Percentiles rank a stretch among this genome's conserved stretches.
Evolutionary conservation across 2,797 vertebrate species (phyloP).

Genomic region (Helicolenus hilgendorfi): DNA sequence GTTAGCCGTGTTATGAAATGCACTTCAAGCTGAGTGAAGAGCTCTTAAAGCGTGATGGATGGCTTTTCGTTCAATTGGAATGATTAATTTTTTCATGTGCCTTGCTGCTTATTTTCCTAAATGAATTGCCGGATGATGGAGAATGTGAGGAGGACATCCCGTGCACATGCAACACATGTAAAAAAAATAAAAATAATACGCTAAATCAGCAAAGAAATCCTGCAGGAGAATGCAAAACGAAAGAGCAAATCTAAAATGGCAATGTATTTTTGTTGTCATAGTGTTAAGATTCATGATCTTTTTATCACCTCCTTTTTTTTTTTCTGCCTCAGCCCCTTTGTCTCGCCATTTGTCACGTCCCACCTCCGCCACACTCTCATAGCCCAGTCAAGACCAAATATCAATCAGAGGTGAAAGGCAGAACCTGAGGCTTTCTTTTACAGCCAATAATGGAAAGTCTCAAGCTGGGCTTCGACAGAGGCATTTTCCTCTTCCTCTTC

Average conservation of each 20-base stretch:
- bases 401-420: conserved; percentile 47
- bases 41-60: conserved; percentile 60
- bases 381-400: conserved; percentile 31
- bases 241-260: neutral
- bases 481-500: conserved; percentile 1
- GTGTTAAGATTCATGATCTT: conserved; percentile 24
- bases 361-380: neutral
- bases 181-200: too few species aligned
- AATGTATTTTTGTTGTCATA: neutral
- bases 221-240: neutral
- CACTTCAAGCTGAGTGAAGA: conserved; percentile 51
- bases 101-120: conserved; percentile 53
- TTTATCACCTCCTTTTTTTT: conserved; percentile 24
- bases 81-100: conserved; percentile 50
- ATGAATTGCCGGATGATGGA: conserved; percentile 15
- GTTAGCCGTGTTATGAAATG: conserved; percentile 1
- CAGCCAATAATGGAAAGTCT: conserved; percentile 45
- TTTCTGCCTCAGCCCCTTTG: conserved; percentile 3
- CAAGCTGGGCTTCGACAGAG: neutral
- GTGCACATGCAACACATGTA: neutral
- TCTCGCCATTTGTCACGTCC: conserved; percentile 13
- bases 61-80: conserved; percentile 60
- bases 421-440: conserved; percentile 50
- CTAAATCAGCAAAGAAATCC: neutral
- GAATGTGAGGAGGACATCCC: neutral